Evolutionary conservation across 2,888 invertebrate genomes (phyloP).

Genomic region (Mantis religiosa): DNA sequence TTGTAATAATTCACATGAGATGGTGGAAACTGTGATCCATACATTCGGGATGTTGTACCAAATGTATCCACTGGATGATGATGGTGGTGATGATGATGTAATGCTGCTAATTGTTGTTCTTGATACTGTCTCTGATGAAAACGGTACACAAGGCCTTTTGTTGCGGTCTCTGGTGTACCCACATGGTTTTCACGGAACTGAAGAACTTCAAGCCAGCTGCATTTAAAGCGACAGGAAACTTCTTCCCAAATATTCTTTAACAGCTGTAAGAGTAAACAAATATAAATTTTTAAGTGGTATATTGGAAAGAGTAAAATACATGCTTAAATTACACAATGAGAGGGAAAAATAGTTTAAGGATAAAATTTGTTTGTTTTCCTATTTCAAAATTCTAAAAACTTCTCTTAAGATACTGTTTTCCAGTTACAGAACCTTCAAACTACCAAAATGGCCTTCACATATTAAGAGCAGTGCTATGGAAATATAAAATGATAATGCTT

Average conservation of each 20-base stretch:
- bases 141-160: slow-evolving; percentile 34
- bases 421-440: no score
- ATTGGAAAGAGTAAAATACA: not conserved
- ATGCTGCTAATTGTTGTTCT: slow-evolving; percentile 30
- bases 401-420: no score
- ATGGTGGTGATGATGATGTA: slow-evolving; percentile 12
- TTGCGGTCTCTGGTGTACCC: slow-evolving; percentile 49
- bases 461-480: no score
- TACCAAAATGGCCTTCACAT: no score
- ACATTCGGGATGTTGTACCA: slow-evolving; percentile 19
- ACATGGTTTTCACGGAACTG: slow-evolving; percentile 56
- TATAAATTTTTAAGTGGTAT: not conserved
- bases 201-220: slow-evolving; percentile 65
- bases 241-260: slow-evolving; percentile 73
- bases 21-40: slow-evolving; percentile 16
- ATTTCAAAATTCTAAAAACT: no score
- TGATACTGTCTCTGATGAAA: slow-evolving; percentile 34
- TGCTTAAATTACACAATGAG: not conserved
- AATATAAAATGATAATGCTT: no score
- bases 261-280: slow-evolving; percentile 51
- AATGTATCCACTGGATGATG: slow-evolving; percentile 18
- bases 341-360: no score
- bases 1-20: slow-evolving; percentile 20
- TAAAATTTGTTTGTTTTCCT: no score
- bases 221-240: slow-evolving; percentile 52